These are phyloP conservation scores for Megaceryle torquata DNA, from an alignment of 2,113 vertebrate species.

Conservation along the genomic window DNA sequence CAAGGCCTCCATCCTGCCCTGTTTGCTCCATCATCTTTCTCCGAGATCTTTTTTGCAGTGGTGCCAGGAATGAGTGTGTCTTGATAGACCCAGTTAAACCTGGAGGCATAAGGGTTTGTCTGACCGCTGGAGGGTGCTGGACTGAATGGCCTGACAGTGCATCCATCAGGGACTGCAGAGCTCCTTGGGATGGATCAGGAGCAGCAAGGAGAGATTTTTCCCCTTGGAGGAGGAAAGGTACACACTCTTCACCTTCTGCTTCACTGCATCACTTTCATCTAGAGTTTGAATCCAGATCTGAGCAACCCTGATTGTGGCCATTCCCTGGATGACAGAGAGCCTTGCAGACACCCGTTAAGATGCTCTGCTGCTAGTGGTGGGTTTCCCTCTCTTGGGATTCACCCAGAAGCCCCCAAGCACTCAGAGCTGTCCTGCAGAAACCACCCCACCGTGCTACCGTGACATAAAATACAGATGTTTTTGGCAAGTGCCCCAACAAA, in stretches of 20 bases:
- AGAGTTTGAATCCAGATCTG: not conserved
- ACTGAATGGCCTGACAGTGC: not conserved
- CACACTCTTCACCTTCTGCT: not conserved
- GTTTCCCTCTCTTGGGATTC: not conserved
- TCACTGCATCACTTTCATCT: not conserved
- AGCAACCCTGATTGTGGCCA: not conserved
- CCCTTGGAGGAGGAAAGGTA: not conserved
- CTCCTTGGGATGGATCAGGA: not conserved
- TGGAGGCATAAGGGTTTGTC: not conserved
- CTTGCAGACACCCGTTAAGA: not conserved
- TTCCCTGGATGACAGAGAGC: not conserved
- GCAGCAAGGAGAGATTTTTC: not conserved
- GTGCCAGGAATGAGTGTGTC: not conserved
- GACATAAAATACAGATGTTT: not conserved
- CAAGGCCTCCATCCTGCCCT: not conserved
- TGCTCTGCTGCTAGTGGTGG: not conserved
- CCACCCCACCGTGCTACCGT: rapidly evolving
- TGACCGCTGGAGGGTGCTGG: not conserved
- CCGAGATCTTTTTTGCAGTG: not conserved
- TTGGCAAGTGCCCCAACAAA: not conserved
- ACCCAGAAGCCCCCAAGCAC: not conserved
- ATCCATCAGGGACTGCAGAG: not conserved
- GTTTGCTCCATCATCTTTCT: not conserved
- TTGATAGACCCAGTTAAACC: not conserved
- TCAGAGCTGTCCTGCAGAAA: not conserved